These are phyloP conservation scores for Brachionus angularis DNA, from an alignment of 1,140 invertebrate genomes.

Conservation along the genomic window DNA sequence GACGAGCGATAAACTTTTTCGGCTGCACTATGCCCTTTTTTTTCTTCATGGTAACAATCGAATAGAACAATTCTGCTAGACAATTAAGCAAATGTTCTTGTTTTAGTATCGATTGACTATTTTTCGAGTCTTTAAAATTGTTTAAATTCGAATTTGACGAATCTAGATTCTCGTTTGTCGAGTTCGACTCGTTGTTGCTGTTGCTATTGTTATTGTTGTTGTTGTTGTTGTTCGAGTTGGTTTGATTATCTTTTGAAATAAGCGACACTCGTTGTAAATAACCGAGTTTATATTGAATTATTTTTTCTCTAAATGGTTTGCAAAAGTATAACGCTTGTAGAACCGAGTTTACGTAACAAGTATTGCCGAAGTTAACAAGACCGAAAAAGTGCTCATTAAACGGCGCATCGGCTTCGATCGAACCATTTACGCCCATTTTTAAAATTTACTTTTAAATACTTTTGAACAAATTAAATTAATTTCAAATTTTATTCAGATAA, in stretches of 20 bases:
- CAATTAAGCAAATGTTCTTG: conserved; percentile 97
- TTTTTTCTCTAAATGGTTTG: conserved; percentile 94
- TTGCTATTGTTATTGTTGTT: not conserved
- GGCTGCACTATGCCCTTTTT: conserved; percentile 98
- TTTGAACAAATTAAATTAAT: too few species aligned
- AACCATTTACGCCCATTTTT: conserved; percentile 26
- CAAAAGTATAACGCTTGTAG: conserved; percentile 98
- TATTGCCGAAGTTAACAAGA: conserved; percentile 79
- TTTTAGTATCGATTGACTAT: conserved; percentile 78
- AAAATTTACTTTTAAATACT: not conserved
- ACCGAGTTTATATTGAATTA: conserved; percentile 81
- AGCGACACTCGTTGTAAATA: conserved; percentile 2
- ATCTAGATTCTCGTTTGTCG: not conserved
- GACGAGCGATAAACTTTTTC: conserved; percentile 95
- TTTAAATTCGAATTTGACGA: not conserved
- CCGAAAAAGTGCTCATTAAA: conserved; percentile 38
- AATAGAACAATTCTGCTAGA: conserved; percentile 95
- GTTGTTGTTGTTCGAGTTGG: conserved; percentile 46
- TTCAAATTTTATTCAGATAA: not conserved
- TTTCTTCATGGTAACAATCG: conserved; percentile 97
- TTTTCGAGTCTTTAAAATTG: conserved; percentile 44
- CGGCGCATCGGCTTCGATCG: not conserved
- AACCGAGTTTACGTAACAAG: conserved; percentile 98
- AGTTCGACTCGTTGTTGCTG: not conserved
- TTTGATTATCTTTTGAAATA: not conserved